Evolutionary conservation across 2,888 invertebrate genomes (phyloP), one percentile per base, ranked within the genome.

Genomic region (Diaprepes abbreviatus): DNA sequence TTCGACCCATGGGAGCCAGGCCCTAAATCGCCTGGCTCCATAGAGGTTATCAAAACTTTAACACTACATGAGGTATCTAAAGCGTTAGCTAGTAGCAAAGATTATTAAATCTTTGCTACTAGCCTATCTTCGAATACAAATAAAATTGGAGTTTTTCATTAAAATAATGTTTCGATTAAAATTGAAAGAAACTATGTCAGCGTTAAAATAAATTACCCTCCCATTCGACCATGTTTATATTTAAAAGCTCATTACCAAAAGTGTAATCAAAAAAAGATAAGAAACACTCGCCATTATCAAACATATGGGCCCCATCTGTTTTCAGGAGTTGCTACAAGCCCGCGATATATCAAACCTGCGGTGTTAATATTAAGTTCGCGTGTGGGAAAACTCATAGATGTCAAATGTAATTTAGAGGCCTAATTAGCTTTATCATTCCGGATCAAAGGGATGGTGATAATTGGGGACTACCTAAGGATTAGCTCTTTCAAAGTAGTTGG

Each of bases 341-440:
- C 9, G 33, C 21, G 19, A 43, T 43, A 43, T 43, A 43, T 43
- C 19, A 43, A 43, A 43, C 40, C n/a, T 43, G 21, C 17, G 43
- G 21, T 10, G 21, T 19, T 43, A 60, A 60, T 60, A 60, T 48
- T 52, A 62, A 62, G 36, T 52, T 62, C 33, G 62, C 62, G 52
- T 52, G 50, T 38, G 36, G 14, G 40, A 19, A 17, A 1, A 35
- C 38, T 52, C 50, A 52, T 21, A 52, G 52, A 36, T 48, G 62
- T 62, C 52, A 62, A 62, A 50, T 38, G 50, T 52, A 62, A 62
- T 62, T 62, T 48, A 38, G 38, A 16, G 38, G 19, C n/a, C 62
- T 62, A 62, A 62, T 62, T 62, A 62, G 50, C 24, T 62, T 62
- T 52, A 62, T 50, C n/a, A 52, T 17, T 16, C n/a, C 38, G 14